Evolutionary conservation across 2,888 invertebrate genomes (phyloP), one percentile per base, ranked within the genome.

Genomic region (Bombyx huttoni): DNA sequence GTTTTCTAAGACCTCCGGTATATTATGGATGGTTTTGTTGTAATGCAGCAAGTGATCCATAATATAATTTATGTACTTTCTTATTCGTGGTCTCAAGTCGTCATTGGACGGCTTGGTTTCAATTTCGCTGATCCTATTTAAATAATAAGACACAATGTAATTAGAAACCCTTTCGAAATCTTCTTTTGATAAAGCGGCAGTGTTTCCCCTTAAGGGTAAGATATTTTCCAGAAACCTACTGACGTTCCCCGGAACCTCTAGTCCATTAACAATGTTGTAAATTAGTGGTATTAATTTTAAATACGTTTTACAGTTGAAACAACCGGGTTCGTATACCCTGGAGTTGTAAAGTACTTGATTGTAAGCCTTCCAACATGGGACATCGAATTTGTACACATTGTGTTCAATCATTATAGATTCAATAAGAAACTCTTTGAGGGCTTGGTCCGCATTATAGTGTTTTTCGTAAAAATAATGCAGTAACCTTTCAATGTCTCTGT

Each of bases 381-480:
- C 64, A 45, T 73, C 62, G 53, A 79, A 73, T 48, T 68, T 59
- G 50, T 68, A 75, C 40, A 75, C 58, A 55, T 74, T 70, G 51
- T 75, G 66, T 5, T 56, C 40, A 0, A 53, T 45, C 49, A 70
- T 47, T 8, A 80, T 52, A 46, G 57, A 54, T 5, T 67, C 56
- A 14, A 82, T 34, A 58, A 81, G 80, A 7, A 48, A 46, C 33
- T 67, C 60, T 62, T 73, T 81, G 2, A 50, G 46, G 13, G 53
- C 49, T 45, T 46, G 55, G 34, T 35, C 55, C 62, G 80, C 82
- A 58, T 81, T 81, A 0, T 67, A 58, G 62, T 79, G 78, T 53
- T 75, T 70, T 0, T 73, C 65, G 52, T 70, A 68, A 57, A 69
- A 82, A 60, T 81, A 73, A n/a, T 60, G 61, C 6, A 81, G 60